Evolutionary conservation across 2,888 invertebrate species (phyloP).

Genomic region (Mesorhabditis sp.): DNA sequence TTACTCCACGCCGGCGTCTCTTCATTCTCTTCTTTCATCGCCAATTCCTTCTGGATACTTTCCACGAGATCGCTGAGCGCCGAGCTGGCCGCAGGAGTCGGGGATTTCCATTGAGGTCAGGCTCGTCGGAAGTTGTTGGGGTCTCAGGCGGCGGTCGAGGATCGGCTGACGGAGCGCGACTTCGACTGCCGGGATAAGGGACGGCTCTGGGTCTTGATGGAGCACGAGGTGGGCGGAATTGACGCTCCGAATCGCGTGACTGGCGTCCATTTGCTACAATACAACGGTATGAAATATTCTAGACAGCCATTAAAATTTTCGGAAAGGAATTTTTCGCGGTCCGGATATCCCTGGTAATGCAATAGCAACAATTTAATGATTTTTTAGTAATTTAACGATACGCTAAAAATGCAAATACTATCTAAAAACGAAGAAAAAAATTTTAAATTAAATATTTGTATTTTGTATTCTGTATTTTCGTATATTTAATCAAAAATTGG

Average conservation of each 20-base stretch:
- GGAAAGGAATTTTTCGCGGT: no score
- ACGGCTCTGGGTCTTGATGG: constrained; percentile 1
- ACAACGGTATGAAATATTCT: neutral
- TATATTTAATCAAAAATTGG: no score
- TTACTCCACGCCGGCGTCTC: constrained; percentile 40
- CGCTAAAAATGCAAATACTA: no score
- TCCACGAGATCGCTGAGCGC: constrained; percentile 31
- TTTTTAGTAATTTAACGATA: no score
- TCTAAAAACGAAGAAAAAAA: no score
- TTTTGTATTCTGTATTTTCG: no score
- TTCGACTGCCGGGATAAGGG: neutral
- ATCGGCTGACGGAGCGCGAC: constrained; percentile 20
- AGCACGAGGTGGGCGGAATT: neutral
- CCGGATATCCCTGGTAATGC: no score
- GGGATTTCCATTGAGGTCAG: constrained; percentile 22
- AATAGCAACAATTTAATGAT: no score
- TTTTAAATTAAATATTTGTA: no score
- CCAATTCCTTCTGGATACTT: constrained; percentile 23
- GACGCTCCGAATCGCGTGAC: neutral
- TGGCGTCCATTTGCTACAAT: neutral
- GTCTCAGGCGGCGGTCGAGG: neutral
- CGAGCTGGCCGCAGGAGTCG: constrained; percentile 13
- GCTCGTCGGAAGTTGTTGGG: constrained; percentile 10
- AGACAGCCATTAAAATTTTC: no score
- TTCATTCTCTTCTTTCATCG: constrained; percentile 12